Conservation (phyloP, 2,888 invertebrate genomes). For the Clepsis dumicolana region DNA sequence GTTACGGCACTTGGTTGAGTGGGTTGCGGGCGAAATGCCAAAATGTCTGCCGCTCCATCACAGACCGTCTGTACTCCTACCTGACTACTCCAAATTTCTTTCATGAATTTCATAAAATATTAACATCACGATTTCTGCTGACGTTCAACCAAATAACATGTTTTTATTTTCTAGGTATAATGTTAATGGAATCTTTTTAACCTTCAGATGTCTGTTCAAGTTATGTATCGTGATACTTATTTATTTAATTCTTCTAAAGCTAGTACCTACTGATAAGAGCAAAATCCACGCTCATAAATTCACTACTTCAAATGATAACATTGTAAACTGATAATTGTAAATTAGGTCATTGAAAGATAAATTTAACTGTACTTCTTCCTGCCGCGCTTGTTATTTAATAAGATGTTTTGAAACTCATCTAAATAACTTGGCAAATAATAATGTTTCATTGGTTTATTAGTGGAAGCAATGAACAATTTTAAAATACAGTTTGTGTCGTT, state of each 20-base stretch:
- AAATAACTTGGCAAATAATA: no score
- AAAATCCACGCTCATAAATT: conserved; percentile 39
- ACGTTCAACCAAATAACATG: conserved; percentile 2
- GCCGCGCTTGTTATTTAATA: background rate
- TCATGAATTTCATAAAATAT: conserved; percentile 24
- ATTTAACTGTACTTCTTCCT: conserved; percentile 34
- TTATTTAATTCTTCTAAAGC: conserved; percentile 21
- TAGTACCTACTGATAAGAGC: conserved; percentile 29
- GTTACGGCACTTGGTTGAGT: conserved; percentile 25
- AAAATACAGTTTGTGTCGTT: no score
- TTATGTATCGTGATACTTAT: conserved; percentile 16
- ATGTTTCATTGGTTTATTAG: background rate
- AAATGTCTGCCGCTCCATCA: conserved; percentile 37
- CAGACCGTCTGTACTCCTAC: conserved; percentile 18
- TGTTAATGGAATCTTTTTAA: conserved; percentile 18
- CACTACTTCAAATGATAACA: conserved; percentile 34
- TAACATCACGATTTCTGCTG: conserved; percentile 8
- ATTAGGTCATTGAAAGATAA: conserved; percentile 43
- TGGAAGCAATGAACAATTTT: background rate
- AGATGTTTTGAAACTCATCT: no score
- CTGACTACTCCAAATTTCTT: conserved; percentile 34
- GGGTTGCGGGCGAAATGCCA: conserved; percentile 38
- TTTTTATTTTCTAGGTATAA: conserved; percentile 17
- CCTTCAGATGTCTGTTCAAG: conserved; percentile 20
- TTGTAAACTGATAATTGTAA: conserved; percentile 37